These are phyloP conservation scores for Cryptotis parvus DNA, from an alignment of 2,113 vertebrate species.

Conservation along the genomic window DNA sequence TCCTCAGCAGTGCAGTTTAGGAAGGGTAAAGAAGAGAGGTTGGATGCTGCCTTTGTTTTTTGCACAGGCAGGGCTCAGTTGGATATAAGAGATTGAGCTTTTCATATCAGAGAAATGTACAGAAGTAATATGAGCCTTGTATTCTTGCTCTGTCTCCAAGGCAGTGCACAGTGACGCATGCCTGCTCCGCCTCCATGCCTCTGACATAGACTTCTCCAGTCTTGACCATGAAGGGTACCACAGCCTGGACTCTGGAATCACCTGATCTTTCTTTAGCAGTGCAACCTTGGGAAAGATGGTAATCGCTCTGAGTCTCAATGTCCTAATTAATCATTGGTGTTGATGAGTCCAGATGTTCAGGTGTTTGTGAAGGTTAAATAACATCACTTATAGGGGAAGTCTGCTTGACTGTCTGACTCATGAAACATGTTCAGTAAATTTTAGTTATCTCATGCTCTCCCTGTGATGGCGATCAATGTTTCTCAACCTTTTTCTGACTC, in stretches of 20 bases:
- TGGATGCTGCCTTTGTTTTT: not conserved
- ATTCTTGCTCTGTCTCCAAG: not conserved
- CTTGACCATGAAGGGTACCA: not conserved
- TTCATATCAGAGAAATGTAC: not conserved
- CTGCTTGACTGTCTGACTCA: not conserved
- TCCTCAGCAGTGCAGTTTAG: not conserved
- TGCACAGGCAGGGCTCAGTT: not conserved
- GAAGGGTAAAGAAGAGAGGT: not conserved
- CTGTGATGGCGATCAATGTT: not conserved
- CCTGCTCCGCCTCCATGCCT: not conserved
- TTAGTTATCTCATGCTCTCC: not conserved
- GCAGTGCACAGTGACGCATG: not conserved
- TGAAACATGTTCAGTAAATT: not conserved
- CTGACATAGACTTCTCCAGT: not conserved
- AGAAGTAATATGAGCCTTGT: not conserved
- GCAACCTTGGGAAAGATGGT: not conserved
- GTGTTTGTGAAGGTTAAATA: conserved; percentile 4
- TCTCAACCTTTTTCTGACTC: too few species aligned
- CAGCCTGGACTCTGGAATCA: not conserved
- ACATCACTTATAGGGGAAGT: not conserved
- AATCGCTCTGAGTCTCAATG: not conserved
- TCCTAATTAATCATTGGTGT: not conserved
- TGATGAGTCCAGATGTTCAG: not conserved
- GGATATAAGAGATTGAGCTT: not conserved
- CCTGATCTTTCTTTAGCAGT: not conserved